These are phyloP conservation scores for Achatina immaculata DNA, from an alignment of 1,140 invertebrate genomes.

Conservation along the genomic window DNA sequence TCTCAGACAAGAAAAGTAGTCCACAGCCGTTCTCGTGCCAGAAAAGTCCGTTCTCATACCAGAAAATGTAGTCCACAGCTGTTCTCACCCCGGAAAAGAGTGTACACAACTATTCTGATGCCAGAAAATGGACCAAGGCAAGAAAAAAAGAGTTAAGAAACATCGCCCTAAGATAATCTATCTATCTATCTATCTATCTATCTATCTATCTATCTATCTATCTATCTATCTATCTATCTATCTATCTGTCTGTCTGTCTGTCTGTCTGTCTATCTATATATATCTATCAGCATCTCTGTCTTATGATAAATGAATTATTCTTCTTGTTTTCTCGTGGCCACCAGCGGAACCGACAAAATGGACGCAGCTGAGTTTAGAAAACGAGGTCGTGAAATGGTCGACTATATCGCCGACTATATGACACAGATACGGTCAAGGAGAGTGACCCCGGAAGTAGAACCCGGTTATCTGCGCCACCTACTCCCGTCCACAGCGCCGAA, in stretches of 20 bases:
- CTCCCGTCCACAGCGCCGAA: constrained; percentile 87
- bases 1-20: no score
- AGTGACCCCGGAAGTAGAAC: constrained; percentile 68
- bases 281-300: no score
- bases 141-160: not conserved
- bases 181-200: constrained; percentile 22
- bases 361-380: constrained; percentile 89
- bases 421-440: constrained; percentile 78
- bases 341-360: no score
- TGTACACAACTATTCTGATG: no score
- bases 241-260: constrained; percentile 22
- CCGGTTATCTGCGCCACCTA: constrained; percentile 81
- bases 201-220: constrained; percentile 20
- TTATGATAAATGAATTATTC: no score
- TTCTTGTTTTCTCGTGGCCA: no score
- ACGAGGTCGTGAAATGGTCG: constrained; percentile 95
- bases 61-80: no score
- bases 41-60: no score
- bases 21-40: no score
- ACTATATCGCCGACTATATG: constrained; percentile 97
- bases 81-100: no score
- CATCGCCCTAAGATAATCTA: not conserved
- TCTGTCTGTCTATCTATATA: constrained; percentile 1
- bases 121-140: no score
- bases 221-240: constrained; percentile 20